Evolutionary conservation across 2,797 vertebrate species (phyloP).

Genomic region (Jordanella pulchra): DNA sequence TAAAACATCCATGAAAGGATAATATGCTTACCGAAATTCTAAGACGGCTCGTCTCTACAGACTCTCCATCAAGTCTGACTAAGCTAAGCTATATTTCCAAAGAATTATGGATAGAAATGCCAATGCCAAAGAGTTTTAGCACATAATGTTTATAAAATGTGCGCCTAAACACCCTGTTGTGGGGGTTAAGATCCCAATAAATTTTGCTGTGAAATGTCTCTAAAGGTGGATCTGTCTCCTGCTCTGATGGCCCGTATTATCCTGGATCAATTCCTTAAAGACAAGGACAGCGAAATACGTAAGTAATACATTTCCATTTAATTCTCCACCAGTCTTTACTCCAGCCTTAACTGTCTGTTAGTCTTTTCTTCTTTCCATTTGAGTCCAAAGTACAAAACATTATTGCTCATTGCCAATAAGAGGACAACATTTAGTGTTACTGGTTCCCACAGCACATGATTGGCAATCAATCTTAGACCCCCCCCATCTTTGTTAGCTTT

Average conservation of each 20-base stretch:
- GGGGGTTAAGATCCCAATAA: background rate
- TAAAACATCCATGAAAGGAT: background rate
- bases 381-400: constrained; percentile 56
- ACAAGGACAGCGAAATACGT: constrained; percentile 83
- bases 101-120: background rate
- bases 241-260: constrained; percentile 93
- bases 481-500: constrained; percentile 81
- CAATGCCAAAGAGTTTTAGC: background rate
- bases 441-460: constrained; percentile 78
- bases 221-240: constrained; percentile 92
- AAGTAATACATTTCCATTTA: constrained; percentile 78
- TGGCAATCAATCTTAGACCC: constrained; percentile 82
- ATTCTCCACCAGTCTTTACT: constrained; percentile 47
- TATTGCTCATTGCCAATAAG: constrained; percentile 76
- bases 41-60: background rate
- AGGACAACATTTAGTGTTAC: constrained; percentile 76
- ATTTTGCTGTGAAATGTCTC: constrained; percentile 33
- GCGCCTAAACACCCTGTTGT: background rate
- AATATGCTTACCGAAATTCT: background rate
- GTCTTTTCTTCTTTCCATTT: constrained; percentile 60
- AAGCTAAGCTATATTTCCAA: background rate
- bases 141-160: background rate
- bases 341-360: constrained; percentile 69
- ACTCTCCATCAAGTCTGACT: background rate
- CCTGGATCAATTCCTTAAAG: constrained; percentile 91